Base-by-base conservation (phyloP, 2,888 invertebrate species). In the Tridacna gigas region DNA sequence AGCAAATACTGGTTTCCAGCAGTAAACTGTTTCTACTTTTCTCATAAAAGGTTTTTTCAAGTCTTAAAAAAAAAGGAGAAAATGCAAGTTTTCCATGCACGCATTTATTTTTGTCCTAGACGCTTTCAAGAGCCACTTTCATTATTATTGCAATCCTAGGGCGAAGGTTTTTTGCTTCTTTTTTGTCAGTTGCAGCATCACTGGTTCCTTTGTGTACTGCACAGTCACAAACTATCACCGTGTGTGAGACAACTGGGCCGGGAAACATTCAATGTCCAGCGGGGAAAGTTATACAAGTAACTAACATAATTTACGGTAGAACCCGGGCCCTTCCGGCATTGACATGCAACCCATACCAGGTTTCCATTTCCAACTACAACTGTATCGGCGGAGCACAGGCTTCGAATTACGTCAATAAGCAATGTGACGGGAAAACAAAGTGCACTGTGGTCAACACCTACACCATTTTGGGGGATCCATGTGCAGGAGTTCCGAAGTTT, bases 401-500 rank as follows among this genome's bases (percentile, higher is more conserved):
- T 18, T 60, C 26, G 4, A 81, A 81, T 26, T 65, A 82, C 56
- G 79, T 86, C 5, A 67, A 83, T 5, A 56, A 65, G 51, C 74
- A 77, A 48, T 86, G 86, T 45, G 37, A 61, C 15, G 77, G 74
- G 26, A 81, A 86, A 66, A 63, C 67, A 9, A 77, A 51, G 25
- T 86, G 86, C 51, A 79, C 82, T 12, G 76, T 86, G 11, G 69
- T 76, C 15, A 83, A 83, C 65, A 78, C 80, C 20, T 83, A 81
- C 60, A n/a, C 63, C 18, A 61, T 79, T 0, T 56, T 86, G 9
- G 90, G 89, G 11, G 85, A 90, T 61, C 90, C 90, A 7, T 90
- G 90, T 77, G 37, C 86, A 5, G 83, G 82, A 5, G 81, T 80
- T 13, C 86, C 89, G 0, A 90, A 90, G 74, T 90, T 88, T 80